Evolutionary conservation across 2,888 invertebrate species (phyloP).

Genomic region (Pterobdella sp.): DNA sequence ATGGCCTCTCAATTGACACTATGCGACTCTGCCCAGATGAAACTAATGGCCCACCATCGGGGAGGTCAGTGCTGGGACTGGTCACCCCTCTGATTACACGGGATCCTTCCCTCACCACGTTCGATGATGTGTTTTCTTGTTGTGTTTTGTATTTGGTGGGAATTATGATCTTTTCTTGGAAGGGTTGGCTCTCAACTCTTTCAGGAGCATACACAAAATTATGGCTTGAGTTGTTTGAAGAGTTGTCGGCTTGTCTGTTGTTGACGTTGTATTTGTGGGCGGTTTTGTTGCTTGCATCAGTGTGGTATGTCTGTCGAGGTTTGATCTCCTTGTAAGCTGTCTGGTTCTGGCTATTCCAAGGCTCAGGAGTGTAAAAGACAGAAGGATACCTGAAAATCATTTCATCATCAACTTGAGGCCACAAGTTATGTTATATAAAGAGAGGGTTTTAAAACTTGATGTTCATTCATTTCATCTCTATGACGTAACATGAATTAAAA

Average conservation of each 20-base stretch:
- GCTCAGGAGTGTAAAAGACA: slow-evolving; percentile 4
- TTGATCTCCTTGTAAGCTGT: not conserved
- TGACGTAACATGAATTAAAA: too few relatives aligned
- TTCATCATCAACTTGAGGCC: too few relatives aligned
- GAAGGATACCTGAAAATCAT: not conserved
- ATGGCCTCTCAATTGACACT: not conserved
- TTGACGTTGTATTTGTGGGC: too few relatives aligned
- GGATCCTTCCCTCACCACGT: not conserved
- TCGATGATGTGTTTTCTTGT: not conserved
- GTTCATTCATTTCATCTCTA: too few relatives aligned
- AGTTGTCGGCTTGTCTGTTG: too few relatives aligned
- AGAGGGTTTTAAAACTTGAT: too few relatives aligned
- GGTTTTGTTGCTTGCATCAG: not conserved
- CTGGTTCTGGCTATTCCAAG: not conserved
- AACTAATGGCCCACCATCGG: not conserved
- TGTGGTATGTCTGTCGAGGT: not conserved
- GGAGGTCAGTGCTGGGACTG: not conserved
- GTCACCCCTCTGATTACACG: not conserved
- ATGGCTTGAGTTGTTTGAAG: not conserved
- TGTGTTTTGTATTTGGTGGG: slow-evolving; percentile 21
- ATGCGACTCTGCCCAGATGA: not conserved
- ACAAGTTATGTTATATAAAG: too few relatives aligned
- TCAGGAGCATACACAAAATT: not conserved
- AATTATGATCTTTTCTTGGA: slow-evolving; percentile 22
- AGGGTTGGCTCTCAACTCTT: not conserved